Conservation (phyloP, 2,113 vertebrate species). For the Carlito syrichta region DNA sequence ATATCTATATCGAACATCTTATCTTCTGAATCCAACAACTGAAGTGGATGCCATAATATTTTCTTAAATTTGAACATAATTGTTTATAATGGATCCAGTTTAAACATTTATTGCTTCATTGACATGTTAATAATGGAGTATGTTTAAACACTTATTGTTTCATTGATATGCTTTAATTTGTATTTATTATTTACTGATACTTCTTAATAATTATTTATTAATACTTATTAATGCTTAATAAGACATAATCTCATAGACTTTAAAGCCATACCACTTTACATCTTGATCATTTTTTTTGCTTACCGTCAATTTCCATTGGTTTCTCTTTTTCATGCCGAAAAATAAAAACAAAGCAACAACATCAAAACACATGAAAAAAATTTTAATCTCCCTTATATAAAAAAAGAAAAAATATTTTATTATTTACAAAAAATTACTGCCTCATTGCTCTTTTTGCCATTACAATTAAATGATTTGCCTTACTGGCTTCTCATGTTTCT, state of each 20-base stretch:
- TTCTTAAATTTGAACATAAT: background rate
- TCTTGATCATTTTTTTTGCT: background rate
- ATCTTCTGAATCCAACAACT: background rate
- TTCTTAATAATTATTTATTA: background rate
- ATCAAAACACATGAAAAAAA: background rate
- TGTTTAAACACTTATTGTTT: background rate
- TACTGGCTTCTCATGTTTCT: background rate
- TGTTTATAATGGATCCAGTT: background rate
- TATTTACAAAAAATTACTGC: background rate
- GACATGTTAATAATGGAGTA: background rate
- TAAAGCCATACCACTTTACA: background rate
- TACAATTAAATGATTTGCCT: background rate
- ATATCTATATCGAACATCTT: background rate
- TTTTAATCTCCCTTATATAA: background rate
- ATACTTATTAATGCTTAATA: background rate
- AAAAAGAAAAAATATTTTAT: background rate
- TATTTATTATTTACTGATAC: background rate
- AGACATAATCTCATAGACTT: background rate
- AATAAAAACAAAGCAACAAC: background rate
- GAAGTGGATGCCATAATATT: background rate
- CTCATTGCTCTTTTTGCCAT: background rate
- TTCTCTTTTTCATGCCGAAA: background rate
- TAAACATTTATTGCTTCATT: background rate
- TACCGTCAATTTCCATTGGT: background rate
- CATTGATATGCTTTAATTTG: background rate